Evolutionary conservation across 1,140 invertebrate species (phyloP), one percentile per base, ranked within the genome.

Genomic region (Helicoverpa zea): DNA sequence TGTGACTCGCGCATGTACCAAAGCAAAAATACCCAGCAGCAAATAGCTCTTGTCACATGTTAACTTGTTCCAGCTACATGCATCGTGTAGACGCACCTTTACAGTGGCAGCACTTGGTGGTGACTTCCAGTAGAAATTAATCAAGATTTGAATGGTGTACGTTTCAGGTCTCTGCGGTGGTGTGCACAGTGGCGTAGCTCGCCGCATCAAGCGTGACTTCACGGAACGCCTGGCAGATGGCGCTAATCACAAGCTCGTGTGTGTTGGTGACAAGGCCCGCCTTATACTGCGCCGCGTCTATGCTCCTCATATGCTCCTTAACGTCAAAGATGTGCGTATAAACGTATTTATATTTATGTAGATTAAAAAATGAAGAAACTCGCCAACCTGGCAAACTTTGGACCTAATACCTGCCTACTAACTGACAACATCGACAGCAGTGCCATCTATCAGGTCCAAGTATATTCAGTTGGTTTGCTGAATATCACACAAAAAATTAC

Each of bases 191-290:
- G 97, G 97, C 84, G 96, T 99, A 78, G 96, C 97, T 0, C 98
- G 98, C 91, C 96, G 96, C 7, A 98, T 99, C 87, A 96, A 97
- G 9, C 84, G 87, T 4, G 85, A 86, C n/a, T 12, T 94, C 66
- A 35, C 81, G 0, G 81, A 80, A 5, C 83, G 89, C 12, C 73
- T 75, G 9, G 89, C 86, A 0, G 92, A 92, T 0, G 74, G 64
- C 2, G 51, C 82, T 0, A 49, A 49, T 3, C 70, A 89, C 78
- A 87, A 84, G 94, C 96, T 99, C 61, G 96, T 99, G 58, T 98
- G 98, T 88, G 96, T 99, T 64, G 99, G 99, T n/a, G 99, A 99
- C 89, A 99, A 99, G 94, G 97, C 98, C 1, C 96, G 98, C 64
- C 95, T 96, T 5, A 97, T 99, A 90, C 95, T 99, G 35, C 96